Conservation (phyloP, 2,888 invertebrate genomes). For the Tetrapedia diversipes region DNA sequence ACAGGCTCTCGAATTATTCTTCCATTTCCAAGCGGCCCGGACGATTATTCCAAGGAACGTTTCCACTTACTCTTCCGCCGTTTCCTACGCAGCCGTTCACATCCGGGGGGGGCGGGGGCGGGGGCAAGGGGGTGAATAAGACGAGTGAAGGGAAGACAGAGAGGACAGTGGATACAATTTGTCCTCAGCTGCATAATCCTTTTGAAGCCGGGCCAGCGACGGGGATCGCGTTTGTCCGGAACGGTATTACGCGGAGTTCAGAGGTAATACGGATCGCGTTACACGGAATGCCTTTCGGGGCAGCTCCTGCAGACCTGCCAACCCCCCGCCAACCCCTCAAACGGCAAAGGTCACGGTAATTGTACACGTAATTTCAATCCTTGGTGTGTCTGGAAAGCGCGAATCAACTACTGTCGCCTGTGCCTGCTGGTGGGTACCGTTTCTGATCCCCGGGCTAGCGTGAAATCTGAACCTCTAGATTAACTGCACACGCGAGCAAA, state of each 20-base stretch:
- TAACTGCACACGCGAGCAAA: not conserved
- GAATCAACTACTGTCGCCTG: constrained; percentile 35
- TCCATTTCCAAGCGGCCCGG: not conserved
- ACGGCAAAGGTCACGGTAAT: constrained; percentile 28
- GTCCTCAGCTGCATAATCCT: constrained; percentile 19
- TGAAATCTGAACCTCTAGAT: constrained; percentile 5
- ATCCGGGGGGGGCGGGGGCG: too few species aligned
- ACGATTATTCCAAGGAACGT: not conserved
- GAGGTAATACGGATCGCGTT: constrained; percentile 27
- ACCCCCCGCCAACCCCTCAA: not conserved
- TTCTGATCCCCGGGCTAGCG: not conserved
- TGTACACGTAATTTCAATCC: constrained; percentile 14
- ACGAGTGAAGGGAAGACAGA: not conserved
- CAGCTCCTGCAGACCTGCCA: not conserved
- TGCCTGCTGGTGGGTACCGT: constrained; percentile 15
- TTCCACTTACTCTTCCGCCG: too few species aligned
- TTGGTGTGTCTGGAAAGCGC: constrained; percentile 22
- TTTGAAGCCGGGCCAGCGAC: not conserved
- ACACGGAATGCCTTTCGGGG: constrained; percentile 22
- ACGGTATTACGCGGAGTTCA: constrained; percentile 5
- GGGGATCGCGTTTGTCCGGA: not conserved
- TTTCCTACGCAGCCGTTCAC: too few species aligned
- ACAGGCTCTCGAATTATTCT: constrained; percentile 2
- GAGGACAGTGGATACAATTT: constrained; percentile 3
- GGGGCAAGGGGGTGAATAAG: not conserved